These are phyloP conservation scores for Heliocidaris erythrogramma DNA, from an alignment of 35 echinoderm and acorn worm genomes.

Conservation along the genomic window DNA sequence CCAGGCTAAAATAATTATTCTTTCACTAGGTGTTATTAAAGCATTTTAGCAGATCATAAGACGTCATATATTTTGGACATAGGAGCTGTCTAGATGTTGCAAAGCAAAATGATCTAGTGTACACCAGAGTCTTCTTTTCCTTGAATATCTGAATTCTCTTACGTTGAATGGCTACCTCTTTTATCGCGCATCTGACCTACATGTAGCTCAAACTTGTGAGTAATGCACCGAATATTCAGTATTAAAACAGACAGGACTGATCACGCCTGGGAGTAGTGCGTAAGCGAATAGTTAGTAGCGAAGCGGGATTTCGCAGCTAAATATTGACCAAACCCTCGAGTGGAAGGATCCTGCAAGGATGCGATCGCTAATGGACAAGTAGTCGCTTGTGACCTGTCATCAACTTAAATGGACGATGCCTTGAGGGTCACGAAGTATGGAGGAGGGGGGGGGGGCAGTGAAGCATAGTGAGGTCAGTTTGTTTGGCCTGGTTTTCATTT, in stretches of 20 bases:
- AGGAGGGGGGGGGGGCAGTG: slow-evolving; percentile 8
- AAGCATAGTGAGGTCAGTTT: not conserved
- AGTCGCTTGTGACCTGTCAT: not conserved
- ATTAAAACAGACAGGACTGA: not conserved
- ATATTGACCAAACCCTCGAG: not conserved
- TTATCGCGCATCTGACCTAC: not conserved
- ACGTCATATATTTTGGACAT: no score
- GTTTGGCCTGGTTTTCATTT: not conserved
- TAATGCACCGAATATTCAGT: not conserved
- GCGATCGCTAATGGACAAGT: not conserved
- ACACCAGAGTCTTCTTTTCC: no score
- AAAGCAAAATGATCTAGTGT: no score
- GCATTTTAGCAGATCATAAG: no score
- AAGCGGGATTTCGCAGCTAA: not conserved
- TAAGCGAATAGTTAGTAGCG: not conserved
- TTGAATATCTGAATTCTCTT: not conserved
- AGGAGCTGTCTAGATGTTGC: no score
- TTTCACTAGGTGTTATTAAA: no score
- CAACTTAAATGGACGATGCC: not conserved
- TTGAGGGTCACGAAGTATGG: not conserved
- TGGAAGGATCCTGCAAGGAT: not conserved
- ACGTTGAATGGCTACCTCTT: not conserved
- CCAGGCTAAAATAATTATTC: no score
- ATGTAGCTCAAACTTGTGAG: not conserved
- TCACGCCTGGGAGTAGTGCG: not conserved